Conservation (phyloP, 1,140 invertebrate species). For the Pinna nobilis region DNA sequence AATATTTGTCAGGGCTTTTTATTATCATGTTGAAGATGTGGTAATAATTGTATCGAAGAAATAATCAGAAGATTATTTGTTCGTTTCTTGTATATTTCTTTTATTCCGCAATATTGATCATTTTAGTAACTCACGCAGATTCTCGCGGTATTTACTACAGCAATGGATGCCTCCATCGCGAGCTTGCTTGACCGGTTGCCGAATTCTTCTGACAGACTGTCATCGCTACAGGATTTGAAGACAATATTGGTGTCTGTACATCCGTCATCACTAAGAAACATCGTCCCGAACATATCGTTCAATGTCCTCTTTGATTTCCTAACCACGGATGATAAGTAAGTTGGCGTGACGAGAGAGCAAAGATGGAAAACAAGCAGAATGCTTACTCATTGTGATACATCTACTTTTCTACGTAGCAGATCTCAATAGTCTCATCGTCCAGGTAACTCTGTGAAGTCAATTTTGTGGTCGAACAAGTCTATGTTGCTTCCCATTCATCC, state of each 20-base stretch:
- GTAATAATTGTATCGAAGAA: background rate
- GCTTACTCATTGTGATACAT: background rate
- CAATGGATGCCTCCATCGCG: conserved; percentile 12
- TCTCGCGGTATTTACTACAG: background rate
- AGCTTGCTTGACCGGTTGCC: conserved; percentile 12
- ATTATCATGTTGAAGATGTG: background rate
- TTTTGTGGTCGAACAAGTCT: no score
- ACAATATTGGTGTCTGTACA: conserved; percentile 42
- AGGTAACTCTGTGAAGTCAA: conserved; percentile 74
- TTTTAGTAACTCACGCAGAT: background rate
- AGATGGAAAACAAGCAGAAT: background rate
- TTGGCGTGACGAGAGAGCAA: background rate
- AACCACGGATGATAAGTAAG: conserved; percentile 55
- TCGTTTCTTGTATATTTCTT: background rate
- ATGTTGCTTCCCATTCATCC: no score
- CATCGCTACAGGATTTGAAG: conserved; percentile 45
- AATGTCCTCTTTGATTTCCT: conserved; percentile 56
- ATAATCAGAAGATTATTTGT: background rate
- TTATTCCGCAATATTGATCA: background rate
- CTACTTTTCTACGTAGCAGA: conserved; percentile 5
- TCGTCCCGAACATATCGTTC: conserved; percentile 56
- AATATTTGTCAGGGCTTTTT: background rate
- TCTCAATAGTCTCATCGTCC: no score
- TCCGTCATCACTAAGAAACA: conserved; percentile 37
- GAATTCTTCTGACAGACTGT: conserved; percentile 3